Evolutionary conservation across 1,140 invertebrate genomes (phyloP), one percentile per base, ranked within the genome.

Genomic region (Eulimnadia texana): DNA sequence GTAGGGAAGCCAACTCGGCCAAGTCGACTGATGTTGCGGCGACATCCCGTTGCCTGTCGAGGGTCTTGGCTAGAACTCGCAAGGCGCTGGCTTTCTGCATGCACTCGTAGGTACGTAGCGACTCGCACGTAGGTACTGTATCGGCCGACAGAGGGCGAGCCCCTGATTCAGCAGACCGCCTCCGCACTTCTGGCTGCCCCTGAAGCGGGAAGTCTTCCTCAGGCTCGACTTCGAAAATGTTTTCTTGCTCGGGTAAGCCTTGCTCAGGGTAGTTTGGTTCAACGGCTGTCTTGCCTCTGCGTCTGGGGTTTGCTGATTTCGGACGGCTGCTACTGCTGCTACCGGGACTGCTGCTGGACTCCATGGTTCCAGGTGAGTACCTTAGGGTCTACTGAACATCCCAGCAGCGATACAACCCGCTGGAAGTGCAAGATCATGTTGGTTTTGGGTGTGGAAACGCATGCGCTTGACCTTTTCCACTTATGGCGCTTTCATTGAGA

Each of bases 41-140:
- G 24, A 56, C 55, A 20, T 57, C 55, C 10, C 55, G 55, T 27
- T 57, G 55, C 22, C 55, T 57, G 28, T 57, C 55, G 13, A 57
- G 55, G 2, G 55, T 57, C 33, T 57, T 57, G 16, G 55, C 55
- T 27, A 57, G 29, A 16, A 57, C 55, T n/a, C 55, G 25, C 25
- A 57, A 42, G 13, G 55, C 55, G 33, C 55, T 57, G 13, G 55
- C 55, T 10, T 57, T 57, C 33, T 57, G 55, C 22, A 57, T 57
- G 55, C 55, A 57, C 28, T 57, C 55, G 28, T 28, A 57, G 22
- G 55, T 57, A 20, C 27, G 27, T n/a, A 57, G 22, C 25, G 55
- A 57, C 22, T 57, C 55, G 55, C 20, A 57, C 20, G 25, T 29
- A 9, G 55, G 33, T 19, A 28, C 24, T 19, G 52, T 54, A 9